phyloP scores from a whole-genome alignment of 2,797 vertebrate genomes.

The Myotis findleyi region DNA sequence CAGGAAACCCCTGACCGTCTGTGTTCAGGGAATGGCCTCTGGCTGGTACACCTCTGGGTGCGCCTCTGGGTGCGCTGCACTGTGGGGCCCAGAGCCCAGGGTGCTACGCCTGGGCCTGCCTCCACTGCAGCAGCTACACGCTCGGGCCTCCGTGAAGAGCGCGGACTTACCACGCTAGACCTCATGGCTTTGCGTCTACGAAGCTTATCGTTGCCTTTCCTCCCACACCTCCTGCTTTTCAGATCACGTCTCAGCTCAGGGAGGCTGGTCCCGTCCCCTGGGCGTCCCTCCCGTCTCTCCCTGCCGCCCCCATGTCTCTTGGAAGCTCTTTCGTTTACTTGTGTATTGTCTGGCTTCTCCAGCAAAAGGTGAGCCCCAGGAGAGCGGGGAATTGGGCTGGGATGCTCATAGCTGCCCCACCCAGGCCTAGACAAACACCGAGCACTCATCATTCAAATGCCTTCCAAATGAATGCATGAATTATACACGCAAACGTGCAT shows the following conservation, averaged over 20 bases:
- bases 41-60: neutral
- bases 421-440: neutral
- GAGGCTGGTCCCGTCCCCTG: neutral
- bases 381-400: neutral
- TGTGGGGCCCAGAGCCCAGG: neutral
- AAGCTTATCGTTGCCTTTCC: neutral
- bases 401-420: neutral
- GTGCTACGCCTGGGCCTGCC: neutral
- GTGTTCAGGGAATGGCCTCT: neutral
- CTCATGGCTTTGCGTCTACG: neutral
- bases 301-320: neutral
- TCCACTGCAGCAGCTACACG: neutral
- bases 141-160: neutral
- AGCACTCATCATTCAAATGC: neutral
- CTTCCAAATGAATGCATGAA: neutral
- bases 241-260: neutral
- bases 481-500: neutral
- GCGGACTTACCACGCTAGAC: accelerated
- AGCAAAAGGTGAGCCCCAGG: neutral
- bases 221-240: neutral
- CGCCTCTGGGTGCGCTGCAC: neutral
- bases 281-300: neutral
- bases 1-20: neutral
- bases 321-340: neutral
- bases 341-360: neutral